These are phyloP conservation scores for Drosophila watanabei DNA, from an alignment of 1,140 invertebrate species.

Conservation along the genomic window DNA sequence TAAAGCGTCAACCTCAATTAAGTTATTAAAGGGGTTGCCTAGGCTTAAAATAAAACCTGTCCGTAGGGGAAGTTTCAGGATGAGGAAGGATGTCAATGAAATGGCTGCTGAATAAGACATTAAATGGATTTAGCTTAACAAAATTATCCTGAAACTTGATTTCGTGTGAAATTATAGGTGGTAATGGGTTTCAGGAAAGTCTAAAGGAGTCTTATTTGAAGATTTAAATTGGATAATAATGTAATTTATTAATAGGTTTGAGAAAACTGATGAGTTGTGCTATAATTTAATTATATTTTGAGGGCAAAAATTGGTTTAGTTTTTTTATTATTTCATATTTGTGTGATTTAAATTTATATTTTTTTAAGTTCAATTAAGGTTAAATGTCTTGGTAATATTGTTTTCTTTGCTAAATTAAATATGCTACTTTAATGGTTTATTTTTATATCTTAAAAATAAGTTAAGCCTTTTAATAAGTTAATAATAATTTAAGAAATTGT, in stretches of 20 bases:
- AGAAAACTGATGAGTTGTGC: neutral
- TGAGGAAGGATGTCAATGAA: neutral
- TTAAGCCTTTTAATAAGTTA: too few species aligned
- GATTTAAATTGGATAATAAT: neutral
- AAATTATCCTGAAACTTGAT: conserved; percentile 1
- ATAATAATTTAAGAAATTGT: too few species aligned
- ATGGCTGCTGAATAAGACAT: neutral
- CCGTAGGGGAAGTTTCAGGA: conserved; percentile 4
- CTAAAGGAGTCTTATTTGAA: neutral
- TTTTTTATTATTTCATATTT: neutral
- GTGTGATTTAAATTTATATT: neutral
- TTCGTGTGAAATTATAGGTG: neutral
- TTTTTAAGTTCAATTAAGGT: neutral
- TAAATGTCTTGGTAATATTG: too few species aligned
- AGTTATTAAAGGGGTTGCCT: conserved; percentile 73
- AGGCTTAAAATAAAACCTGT: conserved; percentile 26
- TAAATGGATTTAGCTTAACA: neutral
- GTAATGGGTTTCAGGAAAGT: neutral
- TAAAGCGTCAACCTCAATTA: conserved; percentile 79
- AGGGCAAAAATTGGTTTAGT: neutral
- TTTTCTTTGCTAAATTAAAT: too few species aligned
- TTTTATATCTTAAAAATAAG: too few species aligned
- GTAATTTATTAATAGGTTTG: neutral
- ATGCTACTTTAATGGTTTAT: too few species aligned
- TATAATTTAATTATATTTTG: neutral